Base-by-base conservation (phyloP, 2,888 invertebrate species). In the Lymantria monacha region DNA sequence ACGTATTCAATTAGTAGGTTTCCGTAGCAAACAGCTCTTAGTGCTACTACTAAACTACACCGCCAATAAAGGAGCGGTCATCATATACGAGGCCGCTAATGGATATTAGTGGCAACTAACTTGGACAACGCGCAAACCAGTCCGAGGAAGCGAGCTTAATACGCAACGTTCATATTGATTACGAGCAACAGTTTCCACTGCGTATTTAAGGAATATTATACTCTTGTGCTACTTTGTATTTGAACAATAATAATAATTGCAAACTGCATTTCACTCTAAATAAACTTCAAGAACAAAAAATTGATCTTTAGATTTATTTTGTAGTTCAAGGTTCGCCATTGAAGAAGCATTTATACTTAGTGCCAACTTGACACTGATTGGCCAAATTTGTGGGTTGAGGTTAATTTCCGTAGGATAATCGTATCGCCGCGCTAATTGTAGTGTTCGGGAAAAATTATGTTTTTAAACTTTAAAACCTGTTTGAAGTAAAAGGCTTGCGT, bases 41-140 rank as follows among this genome's bases (percentile, higher is more conserved):
- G 13, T 44, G 11, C 42, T 37, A 13, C 45, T 45, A 70, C 73
- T 77, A 77, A 78, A 70, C 78, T 74, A 81, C 79, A 81, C 81
- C 73, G 81, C 81, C 76, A 74, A 79, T 76, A 69, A 74, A 74
- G 62, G 62, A 61, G 53, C 53, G 59, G 51, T 56, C 61, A 59
- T 66, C 66, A 63, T 59, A 59, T 57, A 54, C 51, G 52, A 45
- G 30, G 48, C 56, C 57, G 52, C 56, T 63, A 54, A 63, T 62
- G 61, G 59, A 50, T 57, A 63, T 61, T 56, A 55, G 55, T 50
- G 55, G 59, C 51, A 58, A 58, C 61, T 50, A 53, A 59, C 59
- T 61, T 59, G 55, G 57, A 42, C 45, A 55, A 38, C 44, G 42
- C 51, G 54, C 11, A 53, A 66, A 66, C 65, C 65, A 51, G 65